Evolutionary conservation across 2,113 vertebrate genomes (phyloP), one percentile per base, ranked within the genome.

Genomic region (Saguinus imperator): DNA sequence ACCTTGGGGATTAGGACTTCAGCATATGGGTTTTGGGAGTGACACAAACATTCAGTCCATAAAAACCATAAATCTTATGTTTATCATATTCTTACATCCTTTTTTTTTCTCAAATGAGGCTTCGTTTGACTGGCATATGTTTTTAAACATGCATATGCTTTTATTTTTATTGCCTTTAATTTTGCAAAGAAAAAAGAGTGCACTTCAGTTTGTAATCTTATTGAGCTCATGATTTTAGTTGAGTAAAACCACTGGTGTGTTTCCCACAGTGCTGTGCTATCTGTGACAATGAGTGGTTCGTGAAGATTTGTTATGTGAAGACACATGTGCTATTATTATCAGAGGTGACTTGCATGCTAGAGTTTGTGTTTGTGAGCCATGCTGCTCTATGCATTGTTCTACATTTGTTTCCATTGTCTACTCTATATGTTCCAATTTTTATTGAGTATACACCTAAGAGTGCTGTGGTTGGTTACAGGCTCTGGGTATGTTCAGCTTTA

Each of bases 401-500:
- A 16, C 73, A 27, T 45, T 76, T 45, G 8, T 70, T 75, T 16
- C 21, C 5, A 14, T 43, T 75, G 72, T 25, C 10, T 14, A 13
- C 25, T 8, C 3, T 70, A 20, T 45, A 14, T 76, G 40, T 17
- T 27, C 3, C 10, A 8, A 14, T 43, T 45, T 16, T 40, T 27
- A 3, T 8, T 16, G 6, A 23, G 25, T 27, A 45, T 5, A 0
- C 12, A 29, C 27, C 29, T 20, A 35, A 13, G 11, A 2, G 8
- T 6, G 0, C 8, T 4, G 3, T 2, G 50, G 18, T 10, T 45
- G 4, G 0, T 37, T 0, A 0, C 1, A 18, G 13, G 9, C 13
- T 43, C 20, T n/a, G n/a, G 29, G 35, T 5, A 55, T 1, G 5
- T 7, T 25, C 45, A 13, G 2, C 18, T 23, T 43, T n/a, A 61